phyloP scores from a whole-genome alignment of 2,888 invertebrate species.

The Sarcophaga subvicina region DNA sequence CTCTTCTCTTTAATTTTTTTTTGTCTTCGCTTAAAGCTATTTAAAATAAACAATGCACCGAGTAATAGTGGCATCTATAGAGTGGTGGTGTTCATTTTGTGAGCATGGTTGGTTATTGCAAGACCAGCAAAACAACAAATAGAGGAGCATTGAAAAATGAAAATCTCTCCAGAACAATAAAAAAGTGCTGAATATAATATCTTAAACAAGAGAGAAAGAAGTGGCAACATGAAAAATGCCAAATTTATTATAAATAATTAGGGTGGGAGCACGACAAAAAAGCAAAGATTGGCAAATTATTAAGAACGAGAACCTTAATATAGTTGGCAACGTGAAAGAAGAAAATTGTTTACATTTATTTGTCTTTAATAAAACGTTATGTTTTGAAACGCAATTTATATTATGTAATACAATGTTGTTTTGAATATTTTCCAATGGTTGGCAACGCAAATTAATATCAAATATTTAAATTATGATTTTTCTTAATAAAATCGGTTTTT shows the following conservation, averaged over 20 bases:
- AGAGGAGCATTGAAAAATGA: conserved; percentile 2
- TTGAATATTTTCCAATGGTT: too few species aligned
- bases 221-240: conserved; percentile 58
- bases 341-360: too few species aligned
- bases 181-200: conserved; percentile 7
- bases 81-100: conserved; percentile 52
- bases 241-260: conserved; percentile 27
- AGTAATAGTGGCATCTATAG: neutral
- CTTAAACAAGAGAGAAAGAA: conserved; percentile 38
- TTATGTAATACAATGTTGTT: too few species aligned
- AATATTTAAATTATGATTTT: too few species aligned
- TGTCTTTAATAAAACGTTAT: too few species aligned
- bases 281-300: neutral
- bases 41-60: conserved; percentile 46
- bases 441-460: too few species aligned
- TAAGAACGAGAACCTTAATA: too few species aligned
- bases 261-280: neutral
- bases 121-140: conserved; percentile 23
- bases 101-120: conserved; percentile 28
- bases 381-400: too few species aligned
- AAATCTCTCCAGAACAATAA: conserved; percentile 41
- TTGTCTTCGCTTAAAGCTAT: conserved; percentile 43
- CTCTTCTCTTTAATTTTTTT: neutral
- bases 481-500: too few species aligned
- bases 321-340: too few species aligned